Percentiles rank a stretch among this genome's conserved stretches.
These are phyloP conservation scores for Lysandra coridon DNA, from an alignment of 2,888 invertebrate genomes.

Conservation along the genomic window DNA sequence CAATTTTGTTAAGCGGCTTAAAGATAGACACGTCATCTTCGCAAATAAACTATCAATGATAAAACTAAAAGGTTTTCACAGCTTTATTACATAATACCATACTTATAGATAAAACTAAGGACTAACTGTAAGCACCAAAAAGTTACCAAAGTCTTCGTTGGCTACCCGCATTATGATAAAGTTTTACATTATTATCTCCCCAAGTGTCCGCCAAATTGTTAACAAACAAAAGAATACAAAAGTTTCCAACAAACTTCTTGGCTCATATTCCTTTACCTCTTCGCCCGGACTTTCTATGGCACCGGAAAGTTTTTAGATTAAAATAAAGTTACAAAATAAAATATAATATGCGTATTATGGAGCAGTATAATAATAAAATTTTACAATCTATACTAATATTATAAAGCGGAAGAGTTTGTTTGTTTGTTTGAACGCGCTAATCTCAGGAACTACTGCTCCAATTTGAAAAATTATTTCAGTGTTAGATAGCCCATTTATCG, in stretches of 20 bases:
- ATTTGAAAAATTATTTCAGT: no score
- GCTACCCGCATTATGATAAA: conserved; percentile 12
- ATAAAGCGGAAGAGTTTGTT: no score
- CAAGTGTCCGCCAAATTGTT: conserved; percentile 10
- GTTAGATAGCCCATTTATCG: no score
- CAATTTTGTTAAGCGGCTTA: no score
- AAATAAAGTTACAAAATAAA: conserved; percentile 7
- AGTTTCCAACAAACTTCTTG: neutral
- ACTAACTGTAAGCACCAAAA: neutral
- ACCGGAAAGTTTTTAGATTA: neutral
- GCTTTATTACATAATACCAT: no score
- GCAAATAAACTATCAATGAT: no score
- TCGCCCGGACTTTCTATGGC: neutral
- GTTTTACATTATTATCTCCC: conserved; percentile 12
- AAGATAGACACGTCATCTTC: no score
- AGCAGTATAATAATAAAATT: neutral
- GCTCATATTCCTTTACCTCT: conserved; percentile 12
- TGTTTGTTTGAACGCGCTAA: no score
- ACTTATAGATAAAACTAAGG: neutral
- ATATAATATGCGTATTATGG: neutral
- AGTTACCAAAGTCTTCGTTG: neutral
- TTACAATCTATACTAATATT: neutral
- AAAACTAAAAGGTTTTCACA: no score
- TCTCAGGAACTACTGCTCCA: no score
- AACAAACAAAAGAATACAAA: neutral